These are phyloP conservation scores for Lepus timidus DNA, from an alignment of 2,113 vertebrate species.

Conservation along the genomic window DNA sequence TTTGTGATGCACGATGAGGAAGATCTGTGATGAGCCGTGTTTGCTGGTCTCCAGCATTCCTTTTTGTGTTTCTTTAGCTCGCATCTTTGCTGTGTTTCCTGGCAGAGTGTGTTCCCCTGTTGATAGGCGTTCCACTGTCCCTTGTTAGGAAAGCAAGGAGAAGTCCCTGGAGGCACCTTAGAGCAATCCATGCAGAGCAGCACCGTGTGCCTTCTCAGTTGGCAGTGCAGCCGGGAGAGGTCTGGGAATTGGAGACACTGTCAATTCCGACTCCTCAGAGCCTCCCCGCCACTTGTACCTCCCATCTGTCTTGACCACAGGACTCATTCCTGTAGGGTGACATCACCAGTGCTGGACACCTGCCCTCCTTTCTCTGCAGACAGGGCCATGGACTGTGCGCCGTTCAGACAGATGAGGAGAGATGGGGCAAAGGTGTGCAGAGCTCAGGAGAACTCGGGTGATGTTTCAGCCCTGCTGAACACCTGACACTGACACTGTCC, in stretches of 20 bases:
- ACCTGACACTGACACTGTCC: neutral
- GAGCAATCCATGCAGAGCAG: neutral
- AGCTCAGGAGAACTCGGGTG: neutral
- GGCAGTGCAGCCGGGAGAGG: neutral
- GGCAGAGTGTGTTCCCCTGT: neutral
- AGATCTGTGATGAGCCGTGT: neutral
- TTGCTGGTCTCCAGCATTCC: neutral
- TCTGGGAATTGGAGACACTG: conserved; percentile 27
- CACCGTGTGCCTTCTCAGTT: neutral
- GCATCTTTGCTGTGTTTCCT: neutral
- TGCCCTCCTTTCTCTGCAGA: conserved; percentile 12
- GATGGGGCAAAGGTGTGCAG: neutral
- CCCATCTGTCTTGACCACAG: conserved; percentile 37
- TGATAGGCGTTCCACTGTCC: neutral
- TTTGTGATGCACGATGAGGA: neutral
- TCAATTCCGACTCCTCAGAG: neutral
- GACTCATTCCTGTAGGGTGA: conserved; percentile 39
- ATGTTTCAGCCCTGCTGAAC: too few relatives aligned
- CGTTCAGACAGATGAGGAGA: neutral
- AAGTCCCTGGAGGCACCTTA: conserved; percentile 16
- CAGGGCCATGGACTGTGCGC: neutral
- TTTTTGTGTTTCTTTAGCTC: neutral
- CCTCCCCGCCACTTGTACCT: neutral
- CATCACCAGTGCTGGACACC: conserved; percentile 67
- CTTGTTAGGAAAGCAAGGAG: neutral